These are phyloP conservation scores for Bovichtus variegatus DNA, from an alignment of 2,797 vertebrate genomes.

Conservation along the genomic window DNA sequence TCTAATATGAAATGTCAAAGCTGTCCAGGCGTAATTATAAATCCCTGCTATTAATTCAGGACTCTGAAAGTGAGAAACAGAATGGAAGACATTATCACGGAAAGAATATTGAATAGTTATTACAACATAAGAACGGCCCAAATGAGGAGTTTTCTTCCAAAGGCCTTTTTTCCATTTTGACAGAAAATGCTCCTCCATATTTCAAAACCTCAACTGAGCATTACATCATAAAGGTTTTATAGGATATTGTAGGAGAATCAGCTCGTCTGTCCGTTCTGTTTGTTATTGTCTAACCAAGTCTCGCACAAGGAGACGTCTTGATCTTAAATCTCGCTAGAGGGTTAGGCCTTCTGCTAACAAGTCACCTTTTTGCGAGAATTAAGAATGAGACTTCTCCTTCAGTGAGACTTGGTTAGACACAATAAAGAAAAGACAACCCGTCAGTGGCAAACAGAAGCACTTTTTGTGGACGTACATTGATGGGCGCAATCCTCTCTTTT, in stretches of 20 bases:
- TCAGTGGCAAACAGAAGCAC: too few species aligned
- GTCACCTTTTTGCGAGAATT: too few species aligned
- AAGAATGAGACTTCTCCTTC: too few species aligned
- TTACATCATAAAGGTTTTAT: neutral
- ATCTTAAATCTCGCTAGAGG: too few species aligned
- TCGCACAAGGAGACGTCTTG: neutral
- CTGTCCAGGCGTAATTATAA: constrained; percentile 19
- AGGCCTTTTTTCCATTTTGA: neutral
- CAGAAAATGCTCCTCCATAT: neutral
- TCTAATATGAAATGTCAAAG: constrained; percentile 25
- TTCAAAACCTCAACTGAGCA: neutral
- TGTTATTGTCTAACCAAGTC: neutral
- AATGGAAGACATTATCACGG: neutral
- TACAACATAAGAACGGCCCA: neutral
- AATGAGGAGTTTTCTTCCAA: neutral
- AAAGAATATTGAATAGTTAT: neutral
- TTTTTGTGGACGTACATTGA: too few species aligned
- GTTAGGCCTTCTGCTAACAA: too few species aligned
- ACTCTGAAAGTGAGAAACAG: neutral
- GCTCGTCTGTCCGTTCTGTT: neutral
- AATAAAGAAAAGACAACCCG: too few species aligned
- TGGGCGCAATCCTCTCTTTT: too few species aligned
- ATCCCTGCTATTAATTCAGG: constrained; percentile 22
- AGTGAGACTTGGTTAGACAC: too few species aligned
- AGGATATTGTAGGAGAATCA: neutral